Evolutionary conservation across 2,888 invertebrate genomes (phyloP), one percentile per base, ranked within the genome.

Genomic region (Drosophila percnosoma): DNA sequence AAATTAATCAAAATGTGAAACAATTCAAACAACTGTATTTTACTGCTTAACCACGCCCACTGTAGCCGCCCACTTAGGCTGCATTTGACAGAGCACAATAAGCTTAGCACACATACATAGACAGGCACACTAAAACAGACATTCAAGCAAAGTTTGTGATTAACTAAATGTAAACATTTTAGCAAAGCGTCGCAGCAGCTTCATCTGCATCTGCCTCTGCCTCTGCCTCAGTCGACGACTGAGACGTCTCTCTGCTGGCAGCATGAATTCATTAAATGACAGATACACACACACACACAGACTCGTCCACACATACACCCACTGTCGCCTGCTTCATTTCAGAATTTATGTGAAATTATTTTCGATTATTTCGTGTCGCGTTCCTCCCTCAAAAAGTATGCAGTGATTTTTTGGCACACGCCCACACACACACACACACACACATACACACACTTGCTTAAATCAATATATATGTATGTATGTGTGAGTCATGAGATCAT

Each of bases 1-100:
- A 74, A 88, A 85, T 84, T 84, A 84, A 87, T 84, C 88, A 85
- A 83, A 84, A 84, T 82, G 76, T 84, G 75, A 76, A 82, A 82
- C 86, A 85, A 83, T 85, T 83, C 73, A 74, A 85, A 73, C 68
- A 61, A 64, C 65, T 55, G 79, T 79, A 77, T 63, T 67, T 66
- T 31, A 62, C 68, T 52, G 53, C 66, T 31, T n/a, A 57, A 59
- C 36, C 38, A 61, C 60, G 61, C 57, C 64, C 48, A 53, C 38
- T 38, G 13, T 1, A 42, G 33, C 15, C 71, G 64, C 61, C 70
- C 70, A 62, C 75, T 68, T 75, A 60, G 58, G 76, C 72, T 80
- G 80, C 68, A 74, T 75, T 80, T 85, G 86, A 78, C 79, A 82
- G 55, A 52, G 62, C 54, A 68, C 27, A 55, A 59, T 60, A 72